phyloP scores from a whole-genome alignment of 2,113 vertebrate genomes.

The Neodon shergylaensis region DNA sequence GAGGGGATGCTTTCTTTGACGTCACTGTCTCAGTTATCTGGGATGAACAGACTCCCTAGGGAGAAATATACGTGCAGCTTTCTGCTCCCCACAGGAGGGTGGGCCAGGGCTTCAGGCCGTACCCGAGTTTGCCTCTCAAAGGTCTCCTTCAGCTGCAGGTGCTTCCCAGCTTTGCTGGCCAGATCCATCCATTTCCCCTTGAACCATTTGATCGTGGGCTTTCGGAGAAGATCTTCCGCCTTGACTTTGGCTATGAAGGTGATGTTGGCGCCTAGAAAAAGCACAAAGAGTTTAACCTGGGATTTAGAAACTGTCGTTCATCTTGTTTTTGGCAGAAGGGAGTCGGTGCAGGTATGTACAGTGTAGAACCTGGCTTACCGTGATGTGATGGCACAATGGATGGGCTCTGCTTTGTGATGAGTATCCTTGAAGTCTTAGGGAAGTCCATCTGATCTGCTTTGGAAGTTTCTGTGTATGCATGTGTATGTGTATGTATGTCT shows the following conservation, averaged over 20 bases:
- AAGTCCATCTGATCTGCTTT: neutral
- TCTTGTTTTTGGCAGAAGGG: neutral
- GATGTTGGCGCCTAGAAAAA: slow-evolving; percentile 92
- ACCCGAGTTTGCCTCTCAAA: slow-evolving; percentile 96
- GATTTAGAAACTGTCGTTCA: neutral
- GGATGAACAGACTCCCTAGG: neutral
- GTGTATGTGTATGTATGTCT: neutral
- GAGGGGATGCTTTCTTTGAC: neutral
- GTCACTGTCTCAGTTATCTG: neutral
- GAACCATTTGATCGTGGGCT: slow-evolving; percentile 97
- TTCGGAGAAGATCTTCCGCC: slow-evolving; percentile 97
- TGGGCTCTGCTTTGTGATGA: neutral
- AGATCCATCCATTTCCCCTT: slow-evolving; percentile 99
- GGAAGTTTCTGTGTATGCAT: neutral
- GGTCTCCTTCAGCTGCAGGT: slow-evolving; percentile 96
- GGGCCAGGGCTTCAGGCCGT: neutral
- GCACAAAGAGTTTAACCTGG: neutral
- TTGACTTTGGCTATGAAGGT: slow-evolving; percentile 96
- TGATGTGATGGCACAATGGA: neutral
- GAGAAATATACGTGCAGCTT: neutral
- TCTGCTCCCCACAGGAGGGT: neutral
- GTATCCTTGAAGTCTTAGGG: neutral
- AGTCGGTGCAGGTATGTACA: neutral
- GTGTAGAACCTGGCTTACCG: neutral
- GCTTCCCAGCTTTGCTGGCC: slow-evolving; percentile 98